Conservation (phyloP, 2,797 vertebrate genomes). For the Bovichtus variegatus region DNA sequence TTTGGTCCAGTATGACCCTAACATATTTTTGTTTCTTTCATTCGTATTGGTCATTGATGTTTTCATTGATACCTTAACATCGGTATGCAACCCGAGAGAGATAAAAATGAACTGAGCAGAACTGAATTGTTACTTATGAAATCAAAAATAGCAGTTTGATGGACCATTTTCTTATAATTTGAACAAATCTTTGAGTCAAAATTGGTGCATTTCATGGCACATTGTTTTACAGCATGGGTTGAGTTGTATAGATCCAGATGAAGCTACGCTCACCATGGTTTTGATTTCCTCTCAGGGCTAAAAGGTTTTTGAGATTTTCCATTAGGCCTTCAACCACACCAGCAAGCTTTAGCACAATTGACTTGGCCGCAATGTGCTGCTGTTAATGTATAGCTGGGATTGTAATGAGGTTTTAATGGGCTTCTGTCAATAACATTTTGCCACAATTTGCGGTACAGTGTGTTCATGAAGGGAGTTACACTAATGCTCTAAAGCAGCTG, state of each 20-base stretch:
- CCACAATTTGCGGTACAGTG: conserved; percentile 31
- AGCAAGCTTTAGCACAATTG: conserved; percentile 24
- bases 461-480: conserved; percentile 26
- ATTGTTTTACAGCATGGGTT: neutral
- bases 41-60: neutral
- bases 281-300: conserved; percentile 37
- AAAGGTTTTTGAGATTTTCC: conserved; percentile 57
- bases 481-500: conserved; percentile 16
- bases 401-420: conserved; percentile 69
- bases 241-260: conserved; percentile 20
- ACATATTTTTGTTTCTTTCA: neutral
- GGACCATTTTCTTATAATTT: neutral
- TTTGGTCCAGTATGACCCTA: no score
- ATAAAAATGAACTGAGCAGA: neutral
- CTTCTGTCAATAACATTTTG: conserved; percentile 52
- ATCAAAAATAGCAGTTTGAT: neutral
- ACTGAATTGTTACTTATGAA: neutral
- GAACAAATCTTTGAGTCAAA: neutral
- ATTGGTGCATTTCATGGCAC: neutral
- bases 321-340: conserved; percentile 56
- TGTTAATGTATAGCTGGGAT: conserved; percentile 28
- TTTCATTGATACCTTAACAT: neutral
- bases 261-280: neutral
- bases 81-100: neutral
- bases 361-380: conserved; percentile 40